A percentile compares a stretch with the other conserved stretches of the same genome.
phyloP scores from a whole-genome alignment of 2,888 invertebrate species.

The Ichneumon xanthorius region DNA sequence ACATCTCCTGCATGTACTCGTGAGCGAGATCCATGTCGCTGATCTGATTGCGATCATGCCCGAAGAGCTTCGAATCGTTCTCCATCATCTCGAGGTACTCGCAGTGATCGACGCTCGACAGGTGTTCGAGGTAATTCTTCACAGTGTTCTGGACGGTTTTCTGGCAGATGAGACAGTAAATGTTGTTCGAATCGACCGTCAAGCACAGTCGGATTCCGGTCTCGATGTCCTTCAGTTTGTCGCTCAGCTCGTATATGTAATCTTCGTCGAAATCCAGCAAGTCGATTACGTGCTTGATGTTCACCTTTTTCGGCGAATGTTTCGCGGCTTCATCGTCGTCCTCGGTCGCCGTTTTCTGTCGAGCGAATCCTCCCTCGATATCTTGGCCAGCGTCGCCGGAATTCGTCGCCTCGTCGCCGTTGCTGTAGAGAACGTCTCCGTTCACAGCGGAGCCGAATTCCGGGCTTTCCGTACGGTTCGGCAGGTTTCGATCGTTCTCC shows the following conservation, averaged over 20 bases:
- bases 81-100: slow-evolving; percentile 69
- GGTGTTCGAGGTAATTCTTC: slow-evolving; percentile 73
- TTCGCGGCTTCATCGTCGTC: background rate
- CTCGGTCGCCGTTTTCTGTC: background rate
- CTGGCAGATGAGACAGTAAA: slow-evolving; percentile 75
- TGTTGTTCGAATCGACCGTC: slow-evolving; percentile 19
- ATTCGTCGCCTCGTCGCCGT: background rate
- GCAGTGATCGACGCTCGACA: slow-evolving; percentile 71
- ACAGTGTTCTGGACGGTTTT: slow-evolving; percentile 63
- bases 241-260: slow-evolving; percentile 59
- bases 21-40: slow-evolving; percentile 73
- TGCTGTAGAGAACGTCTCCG: background rate
- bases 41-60: slow-evolving; percentile 67
- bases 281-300: background rate
- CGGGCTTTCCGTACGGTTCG: background rate
- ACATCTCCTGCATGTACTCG: slow-evolving; percentile 71
- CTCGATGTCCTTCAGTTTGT: slow-evolving; percentile 27
- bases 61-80: slow-evolving; percentile 62
- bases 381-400: background rate
- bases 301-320: background rate
- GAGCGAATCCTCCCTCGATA: background rate
- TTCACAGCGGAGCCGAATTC: background rate
- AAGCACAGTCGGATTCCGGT: slow-evolving; percentile 35
- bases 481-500: background rate
- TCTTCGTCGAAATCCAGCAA: background rate